A percentile compares a stretch with the other conserved stretches of the same genome.
These are phyloP conservation scores for Drosophila melanosoma DNA, from an alignment of 2,888 invertebrate species.

Conservation along the genomic window DNA sequence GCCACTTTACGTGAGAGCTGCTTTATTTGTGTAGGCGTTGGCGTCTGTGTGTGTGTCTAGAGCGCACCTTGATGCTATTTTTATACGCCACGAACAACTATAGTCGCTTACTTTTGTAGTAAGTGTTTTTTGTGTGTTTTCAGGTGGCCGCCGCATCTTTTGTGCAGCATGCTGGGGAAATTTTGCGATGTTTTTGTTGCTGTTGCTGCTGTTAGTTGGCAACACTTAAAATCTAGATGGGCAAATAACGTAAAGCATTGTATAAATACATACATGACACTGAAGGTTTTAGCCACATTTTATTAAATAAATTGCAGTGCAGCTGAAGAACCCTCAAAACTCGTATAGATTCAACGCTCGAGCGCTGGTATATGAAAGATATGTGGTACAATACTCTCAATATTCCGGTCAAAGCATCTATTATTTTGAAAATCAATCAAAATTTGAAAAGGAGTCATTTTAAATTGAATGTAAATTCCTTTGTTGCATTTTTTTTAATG, in stretches of 20 bases:
- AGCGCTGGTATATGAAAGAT: neutral
- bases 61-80: slow-evolving; percentile 78
- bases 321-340: slow-evolving; percentile 34
- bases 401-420: neutral
- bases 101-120: slow-evolving; percentile 68
- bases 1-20: slow-evolving; percentile 44
- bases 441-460: neutral
- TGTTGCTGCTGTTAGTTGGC: slow-evolving; percentile 35
- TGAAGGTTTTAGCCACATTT: slow-evolving; percentile 45
- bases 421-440: neutral
- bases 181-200: slow-evolving; percentile 30
- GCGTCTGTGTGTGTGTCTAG: slow-evolving; percentile 44
- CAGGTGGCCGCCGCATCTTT: slow-evolving; percentile 34
- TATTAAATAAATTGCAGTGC: slow-evolving; percentile 44
- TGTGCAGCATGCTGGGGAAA: slow-evolving; percentile 48
- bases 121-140: slow-evolving; percentile 55
- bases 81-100: slow-evolving; percentile 63
- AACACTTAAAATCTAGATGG: slow-evolving; percentile 64
- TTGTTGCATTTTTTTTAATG: neutral
- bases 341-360: neutral
- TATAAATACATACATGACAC: slow-evolving; percentile 59
- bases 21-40: slow-evolving; percentile 56
- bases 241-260: slow-evolving; percentile 63
- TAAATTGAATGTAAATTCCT: neutral
- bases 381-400: too few relatives aligned